Percentiles rank a stretch among this genome's conserved stretches.
Evolutionary conservation across 2,113 vertebrate species (phyloP).

Genomic region (Pteruthius melanotis): DNA sequence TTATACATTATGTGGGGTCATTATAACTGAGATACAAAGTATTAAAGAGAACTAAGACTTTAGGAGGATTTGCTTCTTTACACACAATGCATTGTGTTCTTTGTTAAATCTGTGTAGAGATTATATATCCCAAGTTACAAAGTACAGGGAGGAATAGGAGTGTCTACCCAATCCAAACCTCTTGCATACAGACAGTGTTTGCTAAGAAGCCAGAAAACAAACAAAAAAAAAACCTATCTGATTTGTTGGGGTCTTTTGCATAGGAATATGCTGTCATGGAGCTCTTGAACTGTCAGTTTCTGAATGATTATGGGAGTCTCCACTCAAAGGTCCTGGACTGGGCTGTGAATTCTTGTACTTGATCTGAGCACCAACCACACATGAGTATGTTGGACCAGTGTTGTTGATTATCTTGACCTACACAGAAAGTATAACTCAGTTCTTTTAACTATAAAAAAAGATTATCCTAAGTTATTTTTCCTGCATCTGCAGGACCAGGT

Average conservation of each 20-base stretch:
- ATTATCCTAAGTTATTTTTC: background rate
- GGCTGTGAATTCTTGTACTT: background rate
- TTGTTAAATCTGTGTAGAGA: background rate
- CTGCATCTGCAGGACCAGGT: background rate
- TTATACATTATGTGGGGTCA: background rate
- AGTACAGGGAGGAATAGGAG: background rate
- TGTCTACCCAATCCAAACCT: background rate
- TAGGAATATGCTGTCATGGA: background rate
- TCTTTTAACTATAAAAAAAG: background rate
- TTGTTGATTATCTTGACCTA: background rate
- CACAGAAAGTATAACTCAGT: background rate
- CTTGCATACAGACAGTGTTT: fast-evolving
- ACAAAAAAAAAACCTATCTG: fast-evolving
- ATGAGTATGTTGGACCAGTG: background rate
- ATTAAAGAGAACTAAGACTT: background rate
- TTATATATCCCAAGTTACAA: background rate
- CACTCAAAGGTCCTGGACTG: background rate
- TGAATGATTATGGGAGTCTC: background rate
- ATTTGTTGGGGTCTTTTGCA: background rate
- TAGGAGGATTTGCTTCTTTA: background rate
- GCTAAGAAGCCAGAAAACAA: background rate
- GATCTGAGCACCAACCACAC: background rate
- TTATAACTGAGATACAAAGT: background rate
- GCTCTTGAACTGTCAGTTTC: background rate
- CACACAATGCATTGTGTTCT: background rate